Evolutionary conservation across 1,140 invertebrate species (phyloP).

Genomic region (Drosophila kikkawai): DNA sequence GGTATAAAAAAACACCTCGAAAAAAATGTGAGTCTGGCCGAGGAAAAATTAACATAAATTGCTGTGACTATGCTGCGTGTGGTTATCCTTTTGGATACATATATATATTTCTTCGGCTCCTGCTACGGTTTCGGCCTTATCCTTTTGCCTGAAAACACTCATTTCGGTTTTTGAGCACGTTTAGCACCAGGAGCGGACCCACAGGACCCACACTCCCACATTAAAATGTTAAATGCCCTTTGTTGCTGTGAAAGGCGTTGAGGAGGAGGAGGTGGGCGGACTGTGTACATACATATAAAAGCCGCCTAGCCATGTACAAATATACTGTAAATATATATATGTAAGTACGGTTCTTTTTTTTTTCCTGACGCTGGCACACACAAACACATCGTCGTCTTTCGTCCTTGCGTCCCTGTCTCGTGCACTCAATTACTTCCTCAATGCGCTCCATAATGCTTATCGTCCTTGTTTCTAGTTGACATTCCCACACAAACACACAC

Average conservation of each 20-base stretch:
- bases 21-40: constrained; percentile 31
- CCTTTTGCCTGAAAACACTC: constrained; percentile 71
- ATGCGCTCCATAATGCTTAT: constrained; percentile 83
- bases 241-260: constrained; percentile 49
- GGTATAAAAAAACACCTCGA: constrained; percentile 26
- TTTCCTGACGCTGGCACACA: constrained; percentile 29
- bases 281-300: constrained; percentile 37
- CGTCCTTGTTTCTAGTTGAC: constrained; percentile 83
- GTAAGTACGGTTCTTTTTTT: constrained; percentile 13
- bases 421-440: constrained; percentile 83
- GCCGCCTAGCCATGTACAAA: constrained; percentile 24
- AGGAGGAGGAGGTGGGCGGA: constrained; percentile 9
- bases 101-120: constrained; percentile 20
- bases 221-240: constrained; percentile 78
- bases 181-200: constrained; percentile 58
- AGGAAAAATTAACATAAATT: constrained; percentile 82
- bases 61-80: constrained; percentile 23
- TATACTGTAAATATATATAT: constrained; percentile 40
- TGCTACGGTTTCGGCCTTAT: constrained; percentile 51
- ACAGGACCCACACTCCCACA: constrained; percentile 27
- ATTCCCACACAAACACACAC: constrained; percentile 73
- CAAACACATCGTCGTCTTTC: constrained; percentile 64
- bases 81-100: constrained; percentile 22
- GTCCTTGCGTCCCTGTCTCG: constrained; percentile 69
- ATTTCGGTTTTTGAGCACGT: constrained; percentile 84